Percentiles rank a stretch among this genome's conserved stretches.
Evolutionary conservation across 1,140 invertebrate species (phyloP).

Genomic region (Elymnias hypermnestra): DNA sequence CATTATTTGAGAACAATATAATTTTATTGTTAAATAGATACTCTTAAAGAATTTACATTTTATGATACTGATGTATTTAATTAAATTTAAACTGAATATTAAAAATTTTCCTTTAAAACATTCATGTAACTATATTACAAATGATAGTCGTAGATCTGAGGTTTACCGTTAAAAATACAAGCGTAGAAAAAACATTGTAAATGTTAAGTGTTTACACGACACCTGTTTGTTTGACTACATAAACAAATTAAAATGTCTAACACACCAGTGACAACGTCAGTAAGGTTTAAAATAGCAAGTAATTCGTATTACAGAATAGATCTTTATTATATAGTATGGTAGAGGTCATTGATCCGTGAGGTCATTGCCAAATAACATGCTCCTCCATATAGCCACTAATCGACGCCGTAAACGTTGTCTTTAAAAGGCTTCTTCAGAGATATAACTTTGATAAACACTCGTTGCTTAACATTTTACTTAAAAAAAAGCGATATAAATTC

Average conservation of each 20-base stretch:
- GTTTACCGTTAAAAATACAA: constrained; percentile 6
- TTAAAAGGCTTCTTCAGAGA: constrained; percentile 26
- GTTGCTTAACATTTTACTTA: constrained; percentile 11
- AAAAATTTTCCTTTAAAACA: too few relatives aligned
- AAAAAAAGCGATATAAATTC: constrained; percentile 15
- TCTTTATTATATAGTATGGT: neutral
- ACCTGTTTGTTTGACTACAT: neutral
- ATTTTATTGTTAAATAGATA: too few relatives aligned
- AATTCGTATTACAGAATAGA: constrained; percentile 5
- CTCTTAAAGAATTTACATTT: too few relatives aligned
- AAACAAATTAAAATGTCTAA: constrained; percentile 2
- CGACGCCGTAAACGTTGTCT: constrained; percentile 49
- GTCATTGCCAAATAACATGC: constrained; percentile 67
- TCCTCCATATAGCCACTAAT: constrained; percentile 35
- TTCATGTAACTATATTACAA: neutral
- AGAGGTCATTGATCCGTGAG: constrained; percentile 47
- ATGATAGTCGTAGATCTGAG: neutral
- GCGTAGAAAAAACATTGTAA: neutral
- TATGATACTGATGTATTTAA: too few relatives aligned
- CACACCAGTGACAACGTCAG: constrained; percentile 3
- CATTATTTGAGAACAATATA: too few relatives aligned
- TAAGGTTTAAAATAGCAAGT: constrained; percentile 25
- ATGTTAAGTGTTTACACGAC: neutral
- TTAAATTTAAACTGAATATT: too few relatives aligned
- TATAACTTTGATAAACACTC: constrained; percentile 13